phyloP scores from a whole-genome alignment of 2,888 invertebrate species.

The Dynastes grantii region DNA sequence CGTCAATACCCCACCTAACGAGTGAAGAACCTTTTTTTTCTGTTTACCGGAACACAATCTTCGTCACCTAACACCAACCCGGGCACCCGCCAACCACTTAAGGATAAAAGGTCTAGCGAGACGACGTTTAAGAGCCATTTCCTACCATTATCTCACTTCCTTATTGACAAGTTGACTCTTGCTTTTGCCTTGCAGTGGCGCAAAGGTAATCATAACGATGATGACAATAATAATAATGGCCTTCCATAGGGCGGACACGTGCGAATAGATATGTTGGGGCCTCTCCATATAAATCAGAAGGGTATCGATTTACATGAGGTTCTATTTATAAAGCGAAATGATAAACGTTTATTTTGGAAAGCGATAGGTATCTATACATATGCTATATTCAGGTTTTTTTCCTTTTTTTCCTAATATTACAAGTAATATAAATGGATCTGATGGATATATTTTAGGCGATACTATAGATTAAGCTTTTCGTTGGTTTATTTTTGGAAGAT shows the following conservation, averaged over 20 bases:
- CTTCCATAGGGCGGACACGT: constrained; percentile 16
- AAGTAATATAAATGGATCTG: not conserved
- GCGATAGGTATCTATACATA: not conserved
- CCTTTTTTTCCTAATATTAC: not conserved
- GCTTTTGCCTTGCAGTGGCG: not conserved
- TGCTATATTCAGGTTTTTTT: too few species aligned
- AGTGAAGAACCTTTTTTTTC: not conserved
- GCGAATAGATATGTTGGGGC: not conserved
- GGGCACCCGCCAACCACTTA: constrained; percentile 35
- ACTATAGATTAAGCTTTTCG: not conserved
- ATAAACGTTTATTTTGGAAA: constrained; percentile 15
- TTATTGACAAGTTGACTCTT: constrained; percentile 41
- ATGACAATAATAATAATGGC: not conserved
- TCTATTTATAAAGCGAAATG: constrained; percentile 14
- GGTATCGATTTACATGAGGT: constrained; percentile 18
- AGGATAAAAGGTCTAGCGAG: constrained; percentile 43
- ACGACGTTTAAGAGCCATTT: constrained; percentile 55
- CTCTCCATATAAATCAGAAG: constrained; percentile 9
- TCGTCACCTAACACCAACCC: not conserved
- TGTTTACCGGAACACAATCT: constrained; percentile 14
- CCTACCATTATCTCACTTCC: constrained; percentile 59
- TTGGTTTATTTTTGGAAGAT: constrained; percentile 8
- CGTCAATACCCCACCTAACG: not conserved
- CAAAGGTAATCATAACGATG: constrained; percentile 5
- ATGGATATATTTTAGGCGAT: not conserved